phyloP scores from a whole-genome alignment of 2,888 invertebrate genomes.

The Charanyca ferruginea region DNA sequence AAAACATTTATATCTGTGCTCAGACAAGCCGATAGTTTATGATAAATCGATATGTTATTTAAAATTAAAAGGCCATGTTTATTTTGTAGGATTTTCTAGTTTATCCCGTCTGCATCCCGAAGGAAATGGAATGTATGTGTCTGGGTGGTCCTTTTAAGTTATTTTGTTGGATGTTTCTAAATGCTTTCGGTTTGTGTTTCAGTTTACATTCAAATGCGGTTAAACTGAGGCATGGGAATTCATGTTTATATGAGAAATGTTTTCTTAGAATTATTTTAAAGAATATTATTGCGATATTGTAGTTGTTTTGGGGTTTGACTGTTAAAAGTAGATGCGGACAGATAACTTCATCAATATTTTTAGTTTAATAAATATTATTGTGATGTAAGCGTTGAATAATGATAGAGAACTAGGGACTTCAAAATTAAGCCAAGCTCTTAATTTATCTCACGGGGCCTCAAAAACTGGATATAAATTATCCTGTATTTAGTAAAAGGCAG shows the following conservation, averaged over 20 bases:
- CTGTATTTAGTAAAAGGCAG: no score
- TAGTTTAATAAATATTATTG: no score
- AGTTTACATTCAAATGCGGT: constrained; percentile 16
- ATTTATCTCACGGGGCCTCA: no score
- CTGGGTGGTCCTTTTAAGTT: constrained; percentile 39
- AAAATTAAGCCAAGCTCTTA: no score
- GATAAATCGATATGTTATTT: constrained; percentile 54
- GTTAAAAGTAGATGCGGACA: not conserved
- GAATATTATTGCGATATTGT: not conserved
- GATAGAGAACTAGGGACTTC: no score
- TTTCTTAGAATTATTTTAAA: constrained; percentile 21
- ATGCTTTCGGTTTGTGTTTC: constrained; percentile 29
- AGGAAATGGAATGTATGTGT: constrained; percentile 47
- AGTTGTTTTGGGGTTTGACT: not conserved
- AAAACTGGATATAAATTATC: no score
- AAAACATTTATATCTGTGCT: constrained; percentile 41
- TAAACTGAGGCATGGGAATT: constrained; percentile 20
- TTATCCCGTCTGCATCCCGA: constrained; percentile 22
- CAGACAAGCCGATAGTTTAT: constrained; percentile 50
- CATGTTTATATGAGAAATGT: constrained; percentile 13
- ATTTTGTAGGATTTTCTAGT: constrained; percentile 31
- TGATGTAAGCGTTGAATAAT: not conserved
- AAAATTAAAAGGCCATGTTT: constrained; percentile 53
- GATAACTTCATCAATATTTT: not conserved
- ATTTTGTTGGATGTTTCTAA: constrained; percentile 22